Percentiles rank a stretch among this genome's conserved stretches.
Evolutionary conservation across 2,113 vertebrate genomes (phyloP).

Genomic region (Chelonoidis abingdonii): DNA sequence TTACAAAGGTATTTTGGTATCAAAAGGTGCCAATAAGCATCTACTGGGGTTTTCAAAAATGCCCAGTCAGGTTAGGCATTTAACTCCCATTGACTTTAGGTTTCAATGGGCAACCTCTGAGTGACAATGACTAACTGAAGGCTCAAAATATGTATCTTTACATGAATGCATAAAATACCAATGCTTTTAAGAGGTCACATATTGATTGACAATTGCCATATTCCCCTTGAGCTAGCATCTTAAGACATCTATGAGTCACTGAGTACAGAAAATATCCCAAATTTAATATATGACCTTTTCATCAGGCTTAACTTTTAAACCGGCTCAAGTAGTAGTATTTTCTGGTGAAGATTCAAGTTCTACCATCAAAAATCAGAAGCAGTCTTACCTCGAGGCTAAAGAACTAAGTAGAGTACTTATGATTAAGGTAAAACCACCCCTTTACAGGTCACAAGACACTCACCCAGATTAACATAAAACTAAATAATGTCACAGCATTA

Average conservation of each 20-base stretch:
- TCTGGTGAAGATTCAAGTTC: too few species aligned
- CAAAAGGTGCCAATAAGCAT: not conserved
- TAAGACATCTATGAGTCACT: not conserved
- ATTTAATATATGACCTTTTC: not conserved
- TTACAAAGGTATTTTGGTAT: not conserved
- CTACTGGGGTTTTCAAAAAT: not conserved
- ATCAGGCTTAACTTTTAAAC: not conserved
- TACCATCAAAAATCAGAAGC: too few species aligned
- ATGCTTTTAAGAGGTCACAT: not conserved
- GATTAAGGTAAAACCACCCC: too few species aligned
- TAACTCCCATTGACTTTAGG: too few species aligned
- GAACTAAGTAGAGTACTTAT: too few species aligned
- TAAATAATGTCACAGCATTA: too few species aligned
- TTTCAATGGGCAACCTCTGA: not conserved
- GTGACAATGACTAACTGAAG: not conserved
- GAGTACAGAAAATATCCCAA: not conserved
- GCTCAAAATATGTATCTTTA: not conserved
- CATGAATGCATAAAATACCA: not conserved
- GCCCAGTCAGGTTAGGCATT: not conserved
- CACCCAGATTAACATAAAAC: too few species aligned
- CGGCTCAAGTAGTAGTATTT: too few species aligned
- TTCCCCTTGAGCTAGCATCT: not conserved
- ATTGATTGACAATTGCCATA: not conserved
- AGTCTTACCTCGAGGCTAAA: too few species aligned
- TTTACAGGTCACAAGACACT: too few species aligned